A percentile compares a stretch with the other conserved stretches of the same genome.
Conservation (phyloP, 2,888 invertebrate species). For the Cephalotes varians region DNA sequence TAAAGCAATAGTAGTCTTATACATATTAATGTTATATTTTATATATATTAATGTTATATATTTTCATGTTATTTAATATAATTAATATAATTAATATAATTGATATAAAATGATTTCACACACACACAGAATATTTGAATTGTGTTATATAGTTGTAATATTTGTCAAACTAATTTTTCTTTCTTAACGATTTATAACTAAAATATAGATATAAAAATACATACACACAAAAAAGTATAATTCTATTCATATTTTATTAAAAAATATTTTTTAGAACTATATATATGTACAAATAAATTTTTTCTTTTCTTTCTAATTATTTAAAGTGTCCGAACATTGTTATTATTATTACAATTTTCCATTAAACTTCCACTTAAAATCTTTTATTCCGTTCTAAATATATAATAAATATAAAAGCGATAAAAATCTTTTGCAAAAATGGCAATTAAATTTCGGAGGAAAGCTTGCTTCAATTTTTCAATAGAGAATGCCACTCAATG, state of each 20-base stretch:
- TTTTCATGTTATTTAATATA: constrained; percentile 3
- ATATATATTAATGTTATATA: no score
- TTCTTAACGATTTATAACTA: constrained; percentile 4
- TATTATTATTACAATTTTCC: constrained; percentile 15
- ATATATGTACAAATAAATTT: no score
- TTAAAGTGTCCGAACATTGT: background rate
- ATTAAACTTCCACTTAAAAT: background rate
- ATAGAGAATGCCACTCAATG: constrained; percentile 21
- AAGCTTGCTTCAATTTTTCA: constrained; percentile 43
- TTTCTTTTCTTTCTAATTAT: background rate
- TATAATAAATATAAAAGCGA: no score
- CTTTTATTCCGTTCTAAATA: background rate
- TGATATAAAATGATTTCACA: no score
- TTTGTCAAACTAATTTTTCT: background rate
- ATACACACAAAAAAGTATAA: background rate
- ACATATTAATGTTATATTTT: background rate
- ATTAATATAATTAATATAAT: background rate
- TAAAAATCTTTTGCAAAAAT: constrained; percentile 19
- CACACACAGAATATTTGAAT: background rate
- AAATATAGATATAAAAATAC: background rate
- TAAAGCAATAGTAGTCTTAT: background rate
- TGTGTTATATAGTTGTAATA: background rate
- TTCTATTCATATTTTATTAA: background rate
- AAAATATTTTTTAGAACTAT: background rate
- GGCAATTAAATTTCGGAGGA: constrained; percentile 34